Evolutionary conservation across 2,797 vertebrate species (phyloP), one percentile per base, ranked within the genome.

Genomic region (Phataginus tricuspis): DNA sequence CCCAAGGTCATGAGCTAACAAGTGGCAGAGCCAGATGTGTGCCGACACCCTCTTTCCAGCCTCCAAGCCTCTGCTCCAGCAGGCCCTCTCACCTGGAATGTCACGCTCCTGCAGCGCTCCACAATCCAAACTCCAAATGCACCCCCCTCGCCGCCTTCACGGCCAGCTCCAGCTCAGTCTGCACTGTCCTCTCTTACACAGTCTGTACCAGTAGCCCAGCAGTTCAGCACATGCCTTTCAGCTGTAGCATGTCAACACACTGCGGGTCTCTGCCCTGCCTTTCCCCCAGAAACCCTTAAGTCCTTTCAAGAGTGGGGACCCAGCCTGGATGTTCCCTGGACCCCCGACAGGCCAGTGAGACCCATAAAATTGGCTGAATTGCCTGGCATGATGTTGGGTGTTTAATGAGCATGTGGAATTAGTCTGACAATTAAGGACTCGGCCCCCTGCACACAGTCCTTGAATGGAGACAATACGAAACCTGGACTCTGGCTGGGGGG

Each of bases 351-450:
- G 75, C 83, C 89, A 45, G 59, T 4, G 18, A 89, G 95, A 89
- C 34, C 42, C 19, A 27, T 37, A 34, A 63, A 82, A 69, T 9
- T 19, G 13, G 91, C 78, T 34, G n/a, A 90, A 82, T 13, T 77
- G 77, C 57, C 82, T 84, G 80, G 82, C 49, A 27, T 31, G 74
- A 75, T 31, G 34, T 27, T 39, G 53, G 53, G 59, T 39, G 63
- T 95, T 96, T 92, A 90, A 97, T 51, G 92, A 86, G 51, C 92
- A 92, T 6, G 72, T 34, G 29, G 69, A 86, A 75, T 71, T 84
- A 63, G 86, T 80, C 29, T 89, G 88, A 96, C 88, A 86, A 93
- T 84, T 42, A 94, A 82, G 82, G 78, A 39, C 89, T 77, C 25
- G 31, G 74, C 74, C 94, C 96, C 94, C 4, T 45, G 74, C 4